Evolutionary conservation across 2,113 vertebrate genomes (phyloP).

Genomic region (Phalacrocorax carbo): DNA sequence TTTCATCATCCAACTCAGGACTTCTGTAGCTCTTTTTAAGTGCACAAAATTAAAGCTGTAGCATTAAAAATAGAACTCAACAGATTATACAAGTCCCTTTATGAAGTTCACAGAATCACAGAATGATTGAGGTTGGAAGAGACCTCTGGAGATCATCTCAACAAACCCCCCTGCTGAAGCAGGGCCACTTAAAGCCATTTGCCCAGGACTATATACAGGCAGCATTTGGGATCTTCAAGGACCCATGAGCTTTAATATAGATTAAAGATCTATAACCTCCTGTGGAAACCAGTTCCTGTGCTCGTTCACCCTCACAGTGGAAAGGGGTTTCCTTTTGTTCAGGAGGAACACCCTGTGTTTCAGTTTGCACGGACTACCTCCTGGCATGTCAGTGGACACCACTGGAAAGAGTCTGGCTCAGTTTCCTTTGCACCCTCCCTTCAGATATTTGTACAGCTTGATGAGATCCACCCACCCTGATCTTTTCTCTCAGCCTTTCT

Average conservation of each 20-base stretch:
- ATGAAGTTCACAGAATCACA: neutral
- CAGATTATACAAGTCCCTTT: neutral
- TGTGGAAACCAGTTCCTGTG: neutral
- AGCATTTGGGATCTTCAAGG: neutral
- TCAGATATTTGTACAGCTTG: neutral
- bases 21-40: neutral
- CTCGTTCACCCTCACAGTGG: neutral
- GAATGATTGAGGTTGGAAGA: neutral
- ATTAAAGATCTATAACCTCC: neutral
- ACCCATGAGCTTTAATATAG: too few species aligned
- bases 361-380: neutral
- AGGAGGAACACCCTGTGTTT: neutral
- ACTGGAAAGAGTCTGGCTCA: neutral
- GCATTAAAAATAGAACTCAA: neutral
- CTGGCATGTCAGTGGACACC: neutral
- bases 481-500: neutral
- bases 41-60: neutral
- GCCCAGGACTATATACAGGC: neutral
- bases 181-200: neutral
- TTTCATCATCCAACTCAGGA: neutral
- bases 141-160: neutral
- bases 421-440: neutral
- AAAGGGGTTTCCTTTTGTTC: neutral
- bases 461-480: neutral
- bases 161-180: neutral